These are phyloP conservation scores for Metaphire vulgaris DNA, from an alignment of 1,140 invertebrate genomes.

Conservation along the genomic window DNA sequence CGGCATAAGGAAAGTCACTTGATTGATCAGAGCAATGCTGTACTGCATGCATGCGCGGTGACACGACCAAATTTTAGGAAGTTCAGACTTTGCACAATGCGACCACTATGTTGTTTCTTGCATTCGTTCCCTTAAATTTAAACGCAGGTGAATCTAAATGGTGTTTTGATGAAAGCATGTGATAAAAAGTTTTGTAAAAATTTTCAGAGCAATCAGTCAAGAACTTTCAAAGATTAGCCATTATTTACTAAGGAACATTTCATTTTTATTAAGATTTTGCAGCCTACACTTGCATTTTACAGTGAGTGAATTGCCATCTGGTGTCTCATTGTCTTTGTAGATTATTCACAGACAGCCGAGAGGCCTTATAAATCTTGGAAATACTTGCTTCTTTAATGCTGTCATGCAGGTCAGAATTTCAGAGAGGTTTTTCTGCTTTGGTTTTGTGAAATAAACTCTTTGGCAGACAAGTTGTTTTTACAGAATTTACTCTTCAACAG, in stretches of 20 bases:
- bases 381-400: constrained; percentile 94
- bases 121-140: too few relatives aligned
- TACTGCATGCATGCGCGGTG: too few relatives aligned
- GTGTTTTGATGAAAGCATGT: not conserved
- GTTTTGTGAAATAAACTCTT: not conserved
- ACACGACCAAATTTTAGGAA: too few relatives aligned
- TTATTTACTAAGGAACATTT: not conserved
- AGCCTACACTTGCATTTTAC: too few relatives aligned
- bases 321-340: not conserved
- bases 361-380: constrained; percentile 70
- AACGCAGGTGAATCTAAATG: too few relatives aligned
- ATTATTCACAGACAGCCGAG: not conserved
- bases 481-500: too few relatives aligned
- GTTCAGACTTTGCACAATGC: too few relatives aligned
- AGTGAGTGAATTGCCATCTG: too few relatives aligned
- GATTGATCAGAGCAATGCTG: too few relatives aligned
- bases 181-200: not conserved
- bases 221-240: not conserved
- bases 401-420: constrained; percentile 65
- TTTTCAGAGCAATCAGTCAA: not conserved
- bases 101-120: too few relatives aligned
- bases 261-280: not conserved
- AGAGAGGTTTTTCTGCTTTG: not conserved
- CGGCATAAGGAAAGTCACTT: too few relatives aligned
- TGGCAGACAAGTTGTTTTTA: not conserved